These are phyloP conservation scores for Botrylloides violaceus DNA, from an alignment of 23 tunicate species.

Conservation along the genomic window DNA sequence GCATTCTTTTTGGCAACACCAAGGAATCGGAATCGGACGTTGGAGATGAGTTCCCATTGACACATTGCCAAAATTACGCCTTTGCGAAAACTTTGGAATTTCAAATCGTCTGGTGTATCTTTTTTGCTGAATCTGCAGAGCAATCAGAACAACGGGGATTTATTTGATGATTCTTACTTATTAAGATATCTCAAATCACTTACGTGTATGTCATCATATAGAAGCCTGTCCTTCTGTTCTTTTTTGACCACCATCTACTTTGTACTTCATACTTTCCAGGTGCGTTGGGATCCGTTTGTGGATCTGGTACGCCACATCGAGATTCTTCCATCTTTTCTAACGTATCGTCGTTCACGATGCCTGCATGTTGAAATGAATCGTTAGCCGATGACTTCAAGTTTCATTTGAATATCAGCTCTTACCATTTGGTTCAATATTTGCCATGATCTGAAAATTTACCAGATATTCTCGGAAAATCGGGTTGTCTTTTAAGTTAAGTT, in stretches of 20 bases:
- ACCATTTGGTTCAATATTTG: neutral
- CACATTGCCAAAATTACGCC: constrained; percentile 74
- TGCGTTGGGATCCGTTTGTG: constrained; percentile 14
- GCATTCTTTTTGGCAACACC: constrained; percentile 19
- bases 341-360: constrained; percentile 7
- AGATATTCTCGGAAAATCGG: neutral
- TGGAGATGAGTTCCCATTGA: constrained; percentile 67
- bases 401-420: neutral
- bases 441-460: neutral
- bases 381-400: neutral
- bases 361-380: neutral
- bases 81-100: constrained; percentile 10
- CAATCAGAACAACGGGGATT: no score
- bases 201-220: constrained; percentile 10
- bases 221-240: neutral
- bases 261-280: constrained; percentile 10
- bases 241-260: constrained; percentile 22
- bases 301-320: constrained; percentile 16
- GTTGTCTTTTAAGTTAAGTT: neutral
- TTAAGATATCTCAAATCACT: neutral
- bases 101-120: neutral
- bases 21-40: constrained; percentile 29
- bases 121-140: neutral
- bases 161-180: no score
- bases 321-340: neutral